These are phyloP conservation scores for Gallinago nigripennis DNA, from an alignment of 2,797 vertebrate species.

Conservation along the genomic window DNA sequence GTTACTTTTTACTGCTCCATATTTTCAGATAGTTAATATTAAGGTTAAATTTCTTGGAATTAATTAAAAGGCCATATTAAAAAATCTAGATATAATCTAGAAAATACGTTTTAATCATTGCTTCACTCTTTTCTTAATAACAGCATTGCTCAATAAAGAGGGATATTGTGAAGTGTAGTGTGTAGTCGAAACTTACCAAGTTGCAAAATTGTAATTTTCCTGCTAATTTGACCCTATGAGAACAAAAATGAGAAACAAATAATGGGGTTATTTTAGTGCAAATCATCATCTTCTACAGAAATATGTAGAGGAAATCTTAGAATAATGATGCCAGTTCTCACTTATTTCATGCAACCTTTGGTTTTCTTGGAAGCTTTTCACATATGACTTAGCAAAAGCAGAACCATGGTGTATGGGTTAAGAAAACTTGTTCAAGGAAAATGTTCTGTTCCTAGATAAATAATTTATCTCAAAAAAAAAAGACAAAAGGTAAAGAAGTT, in stretches of 20 bases:
- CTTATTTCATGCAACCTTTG: not conserved
- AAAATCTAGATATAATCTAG: conserved; percentile 4
- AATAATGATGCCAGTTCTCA: not conserved
- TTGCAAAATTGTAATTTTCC: conserved; percentile 4
- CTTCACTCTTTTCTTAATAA: conserved; percentile 45
- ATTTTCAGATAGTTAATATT: not conserved
- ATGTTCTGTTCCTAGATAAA: not conserved
- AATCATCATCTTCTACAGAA: conserved; percentile 11
- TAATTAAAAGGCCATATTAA: not conserved
- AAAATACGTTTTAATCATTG: conserved; percentile 12
- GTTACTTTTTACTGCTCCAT: not conserved
- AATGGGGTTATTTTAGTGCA: not conserved
- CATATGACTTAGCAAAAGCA: not conserved
- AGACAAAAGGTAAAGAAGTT: not conserved
- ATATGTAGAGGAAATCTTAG: not conserved
- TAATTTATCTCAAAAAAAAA: not conserved
- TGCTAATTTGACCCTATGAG: conserved; percentile 10
- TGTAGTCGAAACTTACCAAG: not conserved
- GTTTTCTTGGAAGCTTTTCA: not conserved
- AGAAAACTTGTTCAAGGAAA: not conserved
- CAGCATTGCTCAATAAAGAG: conserved; percentile 52
- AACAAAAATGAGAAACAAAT: not conserved
- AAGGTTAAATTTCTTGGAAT: conserved; percentile 11
- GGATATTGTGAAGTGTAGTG: conserved; percentile 23
- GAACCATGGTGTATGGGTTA: not conserved